phyloP scores from a whole-genome alignment of 2,797 vertebrate genomes.

The Agapornis canus region DNA sequence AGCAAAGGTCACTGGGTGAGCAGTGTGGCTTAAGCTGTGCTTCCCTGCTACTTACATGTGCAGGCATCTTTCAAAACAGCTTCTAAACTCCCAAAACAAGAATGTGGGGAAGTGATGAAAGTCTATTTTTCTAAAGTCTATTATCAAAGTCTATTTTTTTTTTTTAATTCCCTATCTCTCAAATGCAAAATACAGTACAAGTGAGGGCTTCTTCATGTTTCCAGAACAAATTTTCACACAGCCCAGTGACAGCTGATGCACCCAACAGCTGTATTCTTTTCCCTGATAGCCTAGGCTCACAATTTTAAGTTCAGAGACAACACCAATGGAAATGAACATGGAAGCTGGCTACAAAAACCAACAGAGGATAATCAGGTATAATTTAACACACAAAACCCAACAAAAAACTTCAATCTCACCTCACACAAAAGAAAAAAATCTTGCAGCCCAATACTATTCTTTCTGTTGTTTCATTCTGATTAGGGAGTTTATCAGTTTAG shows the following conservation, averaged over 20 bases:
- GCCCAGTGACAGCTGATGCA: background rate
- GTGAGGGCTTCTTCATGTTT: background rate
- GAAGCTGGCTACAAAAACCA: background rate
- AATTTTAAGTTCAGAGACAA: background rate
- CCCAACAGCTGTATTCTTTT: conserved; percentile 9
- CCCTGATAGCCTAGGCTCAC: background rate
- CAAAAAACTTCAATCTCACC: background rate
- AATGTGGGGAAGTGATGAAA: background rate
- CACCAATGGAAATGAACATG: background rate
- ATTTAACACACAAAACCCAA: background rate
- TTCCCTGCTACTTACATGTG: background rate
- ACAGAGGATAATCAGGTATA: background rate
- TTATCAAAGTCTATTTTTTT: background rate
- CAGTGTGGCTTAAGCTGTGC: background rate
- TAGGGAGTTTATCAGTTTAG: background rate
- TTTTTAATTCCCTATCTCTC: background rate
- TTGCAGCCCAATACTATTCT: background rate
- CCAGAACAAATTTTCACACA: background rate
- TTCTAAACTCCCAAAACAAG: background rate
- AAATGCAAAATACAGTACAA: background rate
- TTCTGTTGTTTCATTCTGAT: background rate
- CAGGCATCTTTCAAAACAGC: background rate
- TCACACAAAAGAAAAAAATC: background rate
- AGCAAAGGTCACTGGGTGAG: conserved; percentile 2
- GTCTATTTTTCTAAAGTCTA: no score